Conservation (phyloP, 2,888 invertebrate species). For the Hemithea aestivaria region DNA sequence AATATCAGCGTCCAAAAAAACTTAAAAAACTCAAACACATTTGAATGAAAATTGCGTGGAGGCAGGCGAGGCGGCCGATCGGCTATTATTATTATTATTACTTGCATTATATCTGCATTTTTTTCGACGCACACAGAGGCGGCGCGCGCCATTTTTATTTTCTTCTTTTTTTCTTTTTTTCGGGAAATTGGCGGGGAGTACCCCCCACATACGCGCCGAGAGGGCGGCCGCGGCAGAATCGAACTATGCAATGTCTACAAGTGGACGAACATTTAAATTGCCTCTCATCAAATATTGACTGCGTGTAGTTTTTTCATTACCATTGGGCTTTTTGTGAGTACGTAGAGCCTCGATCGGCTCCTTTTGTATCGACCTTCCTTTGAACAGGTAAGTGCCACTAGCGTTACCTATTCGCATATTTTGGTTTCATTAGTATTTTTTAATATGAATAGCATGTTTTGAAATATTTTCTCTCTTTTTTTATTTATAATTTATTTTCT, state of each 20-base stretch:
- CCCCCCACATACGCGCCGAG: conserved; percentile 51
- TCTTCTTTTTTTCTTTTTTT: conserved; percentile 69
- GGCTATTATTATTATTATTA: conserved; percentile 78
- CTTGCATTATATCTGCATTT: conserved; percentile 78
- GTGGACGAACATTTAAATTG: conserved; percentile 78
- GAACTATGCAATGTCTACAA: conserved; percentile 78
- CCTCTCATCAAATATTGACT: conserved; percentile 79
- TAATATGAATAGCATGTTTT: neutral
- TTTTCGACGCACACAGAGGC: conserved; percentile 68
- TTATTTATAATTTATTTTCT: no score
- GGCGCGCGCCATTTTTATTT: conserved; percentile 69
- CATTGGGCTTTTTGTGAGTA: conserved; percentile 64
- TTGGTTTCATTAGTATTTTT: conserved; percentile 19
- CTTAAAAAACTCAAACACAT: conserved; percentile 69
- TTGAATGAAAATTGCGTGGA: conserved; percentile 77
- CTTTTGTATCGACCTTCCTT: conserved; percentile 57
- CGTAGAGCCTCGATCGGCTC: conserved; percentile 45
- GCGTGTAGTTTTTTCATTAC: conserved; percentile 77
- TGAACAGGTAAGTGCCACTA: conserved; percentile 33
- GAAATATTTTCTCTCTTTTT: no score
- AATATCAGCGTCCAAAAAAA: conserved; percentile 62
- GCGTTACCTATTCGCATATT: conserved; percentile 8
- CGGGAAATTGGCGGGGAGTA: conserved; percentile 57
- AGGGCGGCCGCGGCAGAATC: conserved; percentile 33
- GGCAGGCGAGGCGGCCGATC: conserved; percentile 62